A percentile compares a stretch with the other conserved stretches of the same genome.
Conservation (phyloP, 1,140 invertebrate species). For the Dendroctonus valens region DNA sequence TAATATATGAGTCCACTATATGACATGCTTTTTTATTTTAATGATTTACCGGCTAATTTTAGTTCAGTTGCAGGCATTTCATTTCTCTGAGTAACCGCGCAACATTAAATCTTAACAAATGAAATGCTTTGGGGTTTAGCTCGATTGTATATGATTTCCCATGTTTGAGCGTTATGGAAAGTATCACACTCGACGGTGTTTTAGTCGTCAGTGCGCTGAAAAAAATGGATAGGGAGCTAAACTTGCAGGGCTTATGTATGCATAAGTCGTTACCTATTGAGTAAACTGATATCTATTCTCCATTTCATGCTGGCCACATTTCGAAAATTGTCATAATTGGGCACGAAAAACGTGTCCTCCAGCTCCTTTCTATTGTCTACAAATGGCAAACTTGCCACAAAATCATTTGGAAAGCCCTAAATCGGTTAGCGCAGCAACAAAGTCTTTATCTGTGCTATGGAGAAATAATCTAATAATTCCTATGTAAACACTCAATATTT, state of each 20-base stretch:
- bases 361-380: constrained; percentile 34
- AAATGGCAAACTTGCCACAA: constrained; percentile 38
- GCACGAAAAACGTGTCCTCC: constrained; percentile 31
- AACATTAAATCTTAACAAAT: constrained; percentile 42
- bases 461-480: constrained; percentile 36
- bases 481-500: constrained; percentile 37
- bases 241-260: constrained; percentile 3
- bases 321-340: constrained; percentile 31
- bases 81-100: constrained; percentile 41
- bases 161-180: constrained; percentile 39
- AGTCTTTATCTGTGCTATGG: constrained; percentile 36
- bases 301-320: constrained; percentile 39
- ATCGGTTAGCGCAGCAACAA: constrained; percentile 31
- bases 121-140: constrained; percentile 37
- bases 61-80: constrained; percentile 19
- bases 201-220: constrained; percentile 36
- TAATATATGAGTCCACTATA: neutral
- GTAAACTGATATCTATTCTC: constrained; percentile 44
- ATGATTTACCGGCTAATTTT: constrained; percentile 13
- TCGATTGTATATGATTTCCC: constrained; percentile 36
- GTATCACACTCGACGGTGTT: constrained; percentile 32
- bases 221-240: constrained; percentile 19
- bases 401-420: constrained; percentile 38
- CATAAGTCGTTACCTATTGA: constrained; percentile 29
- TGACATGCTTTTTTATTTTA: neutral